These are phyloP conservation scores for Cephus cinctus DNA, from an alignment of 1,140 invertebrate genomes.

Conservation along the genomic window DNA sequence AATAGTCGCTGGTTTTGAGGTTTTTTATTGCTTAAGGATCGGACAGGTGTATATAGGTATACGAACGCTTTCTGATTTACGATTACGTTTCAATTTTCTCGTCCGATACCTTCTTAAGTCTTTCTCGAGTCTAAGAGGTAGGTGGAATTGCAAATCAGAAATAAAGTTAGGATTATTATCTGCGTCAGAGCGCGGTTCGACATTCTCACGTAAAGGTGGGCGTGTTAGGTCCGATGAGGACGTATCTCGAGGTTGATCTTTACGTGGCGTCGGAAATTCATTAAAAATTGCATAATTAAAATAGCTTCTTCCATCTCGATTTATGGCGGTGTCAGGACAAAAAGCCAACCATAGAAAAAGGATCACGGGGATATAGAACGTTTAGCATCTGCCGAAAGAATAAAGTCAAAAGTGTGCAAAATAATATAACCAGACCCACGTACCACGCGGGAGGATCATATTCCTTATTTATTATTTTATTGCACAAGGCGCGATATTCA, in stretches of 20 bases:
- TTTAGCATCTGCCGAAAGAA: constrained; percentile 28
- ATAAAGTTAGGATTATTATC: not conserved
- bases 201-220: not conserved
- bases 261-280: not conserved
- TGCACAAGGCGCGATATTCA: constrained; percentile 6
- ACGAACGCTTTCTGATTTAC: not conserved
- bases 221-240: constrained; percentile 2
- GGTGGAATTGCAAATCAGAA: constrained; percentile 5
- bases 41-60: too few relatives aligned
- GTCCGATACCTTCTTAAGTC: too few relatives aligned
- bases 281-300: constrained; percentile 6
- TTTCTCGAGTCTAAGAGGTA: constrained; percentile 1
- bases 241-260: constrained; percentile 1
- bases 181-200: not conserved
- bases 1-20: too few relatives aligned
- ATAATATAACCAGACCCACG: not conserved
- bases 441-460: constrained; percentile 10
- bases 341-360: not conserved
- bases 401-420: constrained; percentile 16
- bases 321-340: not conserved
- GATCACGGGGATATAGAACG: not conserved
- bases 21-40: too few relatives aligned
- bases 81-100: not conserved
- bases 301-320: not conserved
- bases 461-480: constrained; percentile 31